phyloP scores from a whole-genome alignment of 2,797 vertebrate genomes.

The Knipowitschia caucasica region DNA sequence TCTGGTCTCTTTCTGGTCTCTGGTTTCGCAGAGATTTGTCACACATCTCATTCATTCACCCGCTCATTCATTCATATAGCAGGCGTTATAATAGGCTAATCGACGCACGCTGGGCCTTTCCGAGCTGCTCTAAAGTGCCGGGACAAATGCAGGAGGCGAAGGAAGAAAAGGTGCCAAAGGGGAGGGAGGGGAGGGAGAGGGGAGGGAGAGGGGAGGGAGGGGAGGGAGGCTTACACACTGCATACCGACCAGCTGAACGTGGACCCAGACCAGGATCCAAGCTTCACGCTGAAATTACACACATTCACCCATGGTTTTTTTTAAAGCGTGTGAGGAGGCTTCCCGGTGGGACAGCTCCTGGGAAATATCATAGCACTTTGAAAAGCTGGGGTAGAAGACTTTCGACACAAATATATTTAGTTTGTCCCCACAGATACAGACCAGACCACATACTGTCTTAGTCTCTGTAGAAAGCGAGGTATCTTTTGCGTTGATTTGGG shows the following conservation, averaged over 20 bases:
- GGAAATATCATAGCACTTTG: too few relatives aligned
- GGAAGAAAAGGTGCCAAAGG: constrained; percentile 52
- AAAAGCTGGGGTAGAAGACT: too few relatives aligned
- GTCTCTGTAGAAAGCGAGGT: too few relatives aligned
- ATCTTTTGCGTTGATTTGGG: too few relatives aligned
- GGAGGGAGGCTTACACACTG: constrained; percentile 36
- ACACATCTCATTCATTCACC: constrained; percentile 56
- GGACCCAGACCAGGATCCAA: constrained; percentile 24
- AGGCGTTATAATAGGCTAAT: constrained; percentile 60
- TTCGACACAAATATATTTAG: too few relatives aligned
- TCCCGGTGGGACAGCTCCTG: too few relatives aligned
- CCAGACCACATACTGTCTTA: too few relatives aligned
- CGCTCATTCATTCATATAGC: constrained; percentile 63
- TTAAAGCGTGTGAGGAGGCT: too few relatives aligned
- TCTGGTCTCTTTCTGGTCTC: too few relatives aligned
- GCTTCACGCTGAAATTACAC: not conserved
- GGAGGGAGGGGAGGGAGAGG: constrained; percentile 22
- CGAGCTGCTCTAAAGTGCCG: constrained; percentile 51
- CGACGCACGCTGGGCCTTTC: constrained; percentile 65
- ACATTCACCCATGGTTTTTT: not conserved
- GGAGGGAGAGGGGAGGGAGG: constrained; percentile 23
- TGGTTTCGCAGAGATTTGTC: too few relatives aligned
- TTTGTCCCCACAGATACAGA: too few relatives aligned
- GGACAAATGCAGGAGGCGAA: constrained; percentile 53
- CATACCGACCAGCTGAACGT: constrained; percentile 60